Percentiles rank a stretch among this genome's conserved stretches.
These are phyloP conservation scores for Tethea ocularis DNA, from an alignment of 2,888 invertebrate genomes.

Conservation along the genomic window DNA sequence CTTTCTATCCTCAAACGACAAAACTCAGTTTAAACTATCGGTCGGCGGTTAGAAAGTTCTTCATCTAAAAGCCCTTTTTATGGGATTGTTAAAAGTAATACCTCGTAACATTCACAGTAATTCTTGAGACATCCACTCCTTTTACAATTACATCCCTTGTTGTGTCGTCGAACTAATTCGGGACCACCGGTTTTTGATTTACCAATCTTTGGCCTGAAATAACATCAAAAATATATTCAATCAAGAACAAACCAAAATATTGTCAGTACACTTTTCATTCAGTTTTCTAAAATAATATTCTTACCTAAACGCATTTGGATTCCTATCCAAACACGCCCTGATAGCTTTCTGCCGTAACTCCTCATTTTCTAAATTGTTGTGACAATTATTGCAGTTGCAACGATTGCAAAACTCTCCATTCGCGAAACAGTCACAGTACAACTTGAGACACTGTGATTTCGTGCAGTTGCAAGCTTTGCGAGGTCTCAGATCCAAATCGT, in stretches of 20 bases:
- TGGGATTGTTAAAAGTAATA: neutral
- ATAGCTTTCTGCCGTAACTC: slow-evolving; percentile 97
- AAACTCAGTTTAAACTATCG: no score
- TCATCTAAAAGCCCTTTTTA: no score
- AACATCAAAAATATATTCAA: slow-evolving; percentile 1
- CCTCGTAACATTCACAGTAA: slow-evolving; percentile 99
- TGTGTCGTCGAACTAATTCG: slow-evolving; percentile 92
- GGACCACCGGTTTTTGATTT: slow-evolving; percentile 90
- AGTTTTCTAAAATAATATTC: neutral
- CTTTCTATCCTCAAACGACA: no score
- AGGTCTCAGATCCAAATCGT: slow-evolving; percentile 83
- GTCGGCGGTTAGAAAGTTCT: no score
- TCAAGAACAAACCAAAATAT: neutral
- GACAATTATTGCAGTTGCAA: slow-evolving; percentile 99
- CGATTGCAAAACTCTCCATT: slow-evolving; percentile 99
- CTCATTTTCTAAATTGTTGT: slow-evolving; percentile 97
- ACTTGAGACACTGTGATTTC: slow-evolving; percentile 98
- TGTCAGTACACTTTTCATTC: no score
- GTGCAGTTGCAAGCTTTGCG: slow-evolving; percentile 99
- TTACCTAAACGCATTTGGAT: slow-evolving; percentile 96
- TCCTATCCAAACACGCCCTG: slow-evolving; percentile 96
- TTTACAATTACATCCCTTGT: slow-evolving; percentile 99
- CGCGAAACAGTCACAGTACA: slow-evolving; percentile 99
- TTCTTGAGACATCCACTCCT: slow-evolving; percentile 99
- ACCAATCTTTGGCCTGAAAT: slow-evolving; percentile 96